These are phyloP conservation scores for Sialia sialis DNA, from an alignment of 2,113 vertebrate species.

Conservation along the genomic window DNA sequence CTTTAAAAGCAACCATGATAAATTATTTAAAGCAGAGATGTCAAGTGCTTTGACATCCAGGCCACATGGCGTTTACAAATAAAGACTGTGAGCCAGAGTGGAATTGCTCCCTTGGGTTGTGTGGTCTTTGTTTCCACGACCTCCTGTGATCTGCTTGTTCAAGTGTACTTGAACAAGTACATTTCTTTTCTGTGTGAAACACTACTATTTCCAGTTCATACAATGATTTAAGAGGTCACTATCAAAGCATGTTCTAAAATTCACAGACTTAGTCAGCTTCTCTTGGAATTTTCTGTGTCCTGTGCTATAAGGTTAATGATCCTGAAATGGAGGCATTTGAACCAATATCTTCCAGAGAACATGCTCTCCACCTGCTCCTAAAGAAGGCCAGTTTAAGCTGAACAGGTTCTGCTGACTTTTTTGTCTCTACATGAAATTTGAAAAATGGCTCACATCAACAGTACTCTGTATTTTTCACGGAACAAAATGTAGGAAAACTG, in stretches of 20 bases:
- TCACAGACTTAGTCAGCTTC: not conserved
- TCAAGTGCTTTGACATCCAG: constrained; percentile 39
- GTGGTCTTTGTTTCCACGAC: constrained; percentile 47
- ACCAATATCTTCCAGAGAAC: not conserved
- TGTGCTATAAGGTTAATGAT: not conserved
- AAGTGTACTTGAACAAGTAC: not conserved
- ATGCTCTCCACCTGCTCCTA: not conserved
- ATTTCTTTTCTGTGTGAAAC: constrained; percentile 5
- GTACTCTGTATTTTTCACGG: not conserved
- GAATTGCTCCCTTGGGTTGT: constrained; percentile 35
- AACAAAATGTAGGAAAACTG: not conserved
- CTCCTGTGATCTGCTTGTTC: not conserved
- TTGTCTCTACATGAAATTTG: not conserved
- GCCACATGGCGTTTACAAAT: not conserved
- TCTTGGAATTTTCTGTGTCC: not conserved
- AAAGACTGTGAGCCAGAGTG: not conserved
- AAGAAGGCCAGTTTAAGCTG: not conserved
- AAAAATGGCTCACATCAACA: not conserved
- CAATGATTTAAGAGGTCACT: not conserved
- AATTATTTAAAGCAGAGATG: constrained; percentile 22
- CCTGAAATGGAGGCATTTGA: not conserved
- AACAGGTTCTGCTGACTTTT: not conserved
- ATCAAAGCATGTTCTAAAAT: not conserved
- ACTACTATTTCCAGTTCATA: constrained; percentile 9
- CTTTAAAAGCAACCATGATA: constrained; percentile 20